Percentiles rank a stretch among this genome's conserved stretches.
phyloP scores from a whole-genome alignment of 2,113 vertebrate species.

The Aix galericulata region DNA sequence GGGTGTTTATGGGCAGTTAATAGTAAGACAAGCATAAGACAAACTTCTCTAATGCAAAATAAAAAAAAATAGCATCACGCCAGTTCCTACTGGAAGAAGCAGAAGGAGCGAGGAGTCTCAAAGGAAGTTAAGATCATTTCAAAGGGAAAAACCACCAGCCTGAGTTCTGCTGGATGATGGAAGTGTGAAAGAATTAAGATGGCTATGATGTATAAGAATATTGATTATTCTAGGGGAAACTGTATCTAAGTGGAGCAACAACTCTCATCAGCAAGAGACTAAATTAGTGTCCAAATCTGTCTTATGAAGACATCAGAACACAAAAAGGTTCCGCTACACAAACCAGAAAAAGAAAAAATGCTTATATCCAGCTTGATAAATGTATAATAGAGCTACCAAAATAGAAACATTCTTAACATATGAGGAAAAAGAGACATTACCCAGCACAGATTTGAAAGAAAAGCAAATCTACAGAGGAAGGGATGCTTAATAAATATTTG shows the following conservation, averaged over 20 bases:
- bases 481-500: constrained; percentile 53
- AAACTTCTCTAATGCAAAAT: neutral
- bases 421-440: neutral
- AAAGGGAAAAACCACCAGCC: neutral
- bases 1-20: neutral
- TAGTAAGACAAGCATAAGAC: neutral
- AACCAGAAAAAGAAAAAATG: neutral
- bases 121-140: constrained; percentile 32
- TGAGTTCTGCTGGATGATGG: neutral
- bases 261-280: constrained; percentile 7
- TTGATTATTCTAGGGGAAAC: constrained; percentile 35
- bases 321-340: constrained; percentile 13
- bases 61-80: neutral
- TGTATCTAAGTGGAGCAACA: constrained; percentile 39
- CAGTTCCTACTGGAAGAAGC: neutral
- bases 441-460: constrained; percentile 9
- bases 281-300: constrained; percentile 21
- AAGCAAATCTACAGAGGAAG: constrained; percentile 1
- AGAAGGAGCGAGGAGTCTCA: neutral
- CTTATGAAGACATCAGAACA: constrained; percentile 39
- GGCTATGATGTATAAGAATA: constrained; percentile 27
- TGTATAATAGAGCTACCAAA: constrained; percentile 16
- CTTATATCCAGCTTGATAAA: constrained; percentile 23
- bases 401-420: constrained; percentile 13
- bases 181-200: constrained; percentile 24